Evolutionary conservation across 2,888 invertebrate genomes (phyloP).

Genomic region (Deroplatys truncata): DNA sequence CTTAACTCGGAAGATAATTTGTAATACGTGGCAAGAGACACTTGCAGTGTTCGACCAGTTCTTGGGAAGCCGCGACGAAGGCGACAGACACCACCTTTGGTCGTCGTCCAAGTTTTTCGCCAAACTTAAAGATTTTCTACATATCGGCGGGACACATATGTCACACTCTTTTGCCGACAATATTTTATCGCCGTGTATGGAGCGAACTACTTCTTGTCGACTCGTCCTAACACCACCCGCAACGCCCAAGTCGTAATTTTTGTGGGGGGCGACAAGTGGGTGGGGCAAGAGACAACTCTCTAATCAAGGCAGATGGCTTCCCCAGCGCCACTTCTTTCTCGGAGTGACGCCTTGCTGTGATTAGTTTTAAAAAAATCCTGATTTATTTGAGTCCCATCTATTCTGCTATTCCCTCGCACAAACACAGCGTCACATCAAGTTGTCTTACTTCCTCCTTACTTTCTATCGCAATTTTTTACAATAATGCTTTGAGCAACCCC

Average conservation of each 20-base stretch:
- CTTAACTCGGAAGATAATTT: not conserved
- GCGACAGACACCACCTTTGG: no score
- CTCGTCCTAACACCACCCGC: slow-evolving; percentile 20
- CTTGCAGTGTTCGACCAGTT: no score
- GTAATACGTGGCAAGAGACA: not conserved
- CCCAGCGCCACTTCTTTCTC: not conserved
- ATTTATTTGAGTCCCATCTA: slow-evolving; percentile 27
- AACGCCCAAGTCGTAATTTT: slow-evolving; percentile 30
- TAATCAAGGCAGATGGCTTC: slow-evolving; percentile 29
- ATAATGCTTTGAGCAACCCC: not conserved
- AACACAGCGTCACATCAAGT: slow-evolving; percentile 19
- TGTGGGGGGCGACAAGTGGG: slow-evolving; percentile 25
- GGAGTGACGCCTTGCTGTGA: slow-evolving; percentile 29
- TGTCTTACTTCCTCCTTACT: slow-evolving; percentile 5
- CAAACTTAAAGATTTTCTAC: not conserved
- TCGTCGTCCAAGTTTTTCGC: not conserved
- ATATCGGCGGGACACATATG: not conserved
- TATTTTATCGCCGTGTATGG: not conserved
- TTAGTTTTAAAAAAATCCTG: slow-evolving; percentile 31
- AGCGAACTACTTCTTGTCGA: not conserved
- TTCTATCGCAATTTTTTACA: not conserved
- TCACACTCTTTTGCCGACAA: not conserved
- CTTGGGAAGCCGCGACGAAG: no score
- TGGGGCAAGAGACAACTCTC: slow-evolving; percentile 29
- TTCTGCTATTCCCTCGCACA: slow-evolving; percentile 23